A percentile compares a stretch with the other conserved stretches of the same genome.
Evolutionary conservation across 1,140 invertebrate genomes (phyloP).

Genomic region (Drosophila tani): DNA sequence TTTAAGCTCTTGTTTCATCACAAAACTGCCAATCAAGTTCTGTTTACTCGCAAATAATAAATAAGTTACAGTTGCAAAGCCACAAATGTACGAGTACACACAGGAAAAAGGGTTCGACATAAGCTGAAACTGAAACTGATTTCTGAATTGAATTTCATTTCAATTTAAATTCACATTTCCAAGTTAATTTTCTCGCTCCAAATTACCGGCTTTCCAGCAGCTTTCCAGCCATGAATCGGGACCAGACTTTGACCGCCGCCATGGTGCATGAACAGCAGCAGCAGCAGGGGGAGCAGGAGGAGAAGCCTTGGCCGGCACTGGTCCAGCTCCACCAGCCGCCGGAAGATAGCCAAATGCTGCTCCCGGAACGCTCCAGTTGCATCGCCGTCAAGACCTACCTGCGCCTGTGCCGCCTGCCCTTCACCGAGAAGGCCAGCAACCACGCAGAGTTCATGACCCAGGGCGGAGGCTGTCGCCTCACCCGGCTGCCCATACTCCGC

Average conservation of each 20-base stretch:
- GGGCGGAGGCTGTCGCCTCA: conserved; percentile 92
- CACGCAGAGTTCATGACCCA: conserved; percentile 98
- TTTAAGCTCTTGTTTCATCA: not conserved
- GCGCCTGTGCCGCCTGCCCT: conserved; percentile 95
- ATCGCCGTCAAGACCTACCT: conserved; percentile 96
- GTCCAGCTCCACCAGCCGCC: conserved; percentile 94
- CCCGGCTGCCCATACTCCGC: conserved; percentile 91
- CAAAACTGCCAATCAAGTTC: not conserved
- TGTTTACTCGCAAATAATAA: not conserved
- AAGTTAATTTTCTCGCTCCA: not conserved
- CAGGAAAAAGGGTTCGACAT: too few relatives aligned
- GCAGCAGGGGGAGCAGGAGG: not conserved
- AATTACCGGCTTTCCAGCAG: not conserved
- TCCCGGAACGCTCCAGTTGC: conserved; percentile 95
- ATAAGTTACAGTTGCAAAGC: not conserved
- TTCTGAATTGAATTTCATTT: too few relatives aligned
- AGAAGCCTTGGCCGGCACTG: conserved; percentile 89
- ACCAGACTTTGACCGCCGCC: conserved; percentile 7
- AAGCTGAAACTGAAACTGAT: too few relatives aligned
- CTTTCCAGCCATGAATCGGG: conserved; percentile 4
- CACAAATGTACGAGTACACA: not conserved
- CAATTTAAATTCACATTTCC: too few relatives aligned
- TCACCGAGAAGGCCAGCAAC: conserved; percentile 89
- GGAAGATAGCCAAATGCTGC: conserved; percentile 94
- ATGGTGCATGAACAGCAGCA: not conserved